A percentile compares a stretch with the other conserved stretches of the same genome.
Conservation (phyloP, 2,888 invertebrate genomes). For the Xestia c-nigrum region DNA sequence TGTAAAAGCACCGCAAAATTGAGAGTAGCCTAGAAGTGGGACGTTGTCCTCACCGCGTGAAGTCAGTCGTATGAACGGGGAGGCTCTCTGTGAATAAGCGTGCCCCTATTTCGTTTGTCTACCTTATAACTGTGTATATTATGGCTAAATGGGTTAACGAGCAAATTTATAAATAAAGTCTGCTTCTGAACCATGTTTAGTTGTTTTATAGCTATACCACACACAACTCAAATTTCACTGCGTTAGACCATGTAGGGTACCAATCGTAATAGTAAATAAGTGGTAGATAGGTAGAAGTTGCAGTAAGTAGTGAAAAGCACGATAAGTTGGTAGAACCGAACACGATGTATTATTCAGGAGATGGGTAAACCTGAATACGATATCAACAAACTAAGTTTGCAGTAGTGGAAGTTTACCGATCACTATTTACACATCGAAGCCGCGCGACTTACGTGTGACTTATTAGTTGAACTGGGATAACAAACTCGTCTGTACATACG, state of each 20-base stretch:
- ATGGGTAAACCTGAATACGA: slow-evolving; percentile 28
- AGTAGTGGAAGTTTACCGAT: slow-evolving; percentile 18
- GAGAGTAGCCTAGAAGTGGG: background rate
- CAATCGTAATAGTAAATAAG: too few species aligned
- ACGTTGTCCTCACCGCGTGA: background rate
- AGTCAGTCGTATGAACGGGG: background rate
- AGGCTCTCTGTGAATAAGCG: slow-evolving; percentile 12
- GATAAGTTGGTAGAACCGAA: slow-evolving; percentile 6
- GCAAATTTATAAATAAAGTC: background rate
- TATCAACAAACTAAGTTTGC: slow-evolving; percentile 26
- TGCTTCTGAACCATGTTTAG: background rate
- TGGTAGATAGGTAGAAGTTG: background rate
- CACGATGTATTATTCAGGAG: slow-evolving; percentile 48
- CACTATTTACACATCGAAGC: slow-evolving; percentile 8
- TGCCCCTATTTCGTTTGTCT: slow-evolving; percentile 1
- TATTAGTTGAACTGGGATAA: slow-evolving; percentile 1
- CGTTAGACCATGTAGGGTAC: too few species aligned
- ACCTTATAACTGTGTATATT: background rate
- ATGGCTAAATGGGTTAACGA: slow-evolving; percentile 13
- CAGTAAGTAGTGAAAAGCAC: slow-evolving; percentile 22
- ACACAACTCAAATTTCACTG: background rate
- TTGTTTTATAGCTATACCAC: background rate
- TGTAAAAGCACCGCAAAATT: background rate
- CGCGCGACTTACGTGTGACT: background rate
- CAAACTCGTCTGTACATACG: background rate